Conservation (phyloP, 2,797 vertebrate species). For the Micrastur ruficollis region DNA sequence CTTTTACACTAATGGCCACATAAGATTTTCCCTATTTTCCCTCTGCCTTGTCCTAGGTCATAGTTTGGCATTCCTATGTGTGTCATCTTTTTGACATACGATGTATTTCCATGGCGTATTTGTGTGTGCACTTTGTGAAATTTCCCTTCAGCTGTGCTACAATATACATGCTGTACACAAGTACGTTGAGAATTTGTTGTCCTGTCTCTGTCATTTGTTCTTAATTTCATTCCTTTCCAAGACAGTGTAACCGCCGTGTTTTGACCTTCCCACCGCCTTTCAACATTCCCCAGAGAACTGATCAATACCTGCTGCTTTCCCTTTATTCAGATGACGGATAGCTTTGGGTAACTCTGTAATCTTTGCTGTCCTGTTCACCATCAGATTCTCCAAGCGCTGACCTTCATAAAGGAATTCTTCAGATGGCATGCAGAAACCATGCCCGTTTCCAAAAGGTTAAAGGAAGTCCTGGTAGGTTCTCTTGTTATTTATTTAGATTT, state of each 20-base stretch:
- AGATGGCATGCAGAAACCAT: not conserved
- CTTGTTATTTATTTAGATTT: not conserved
- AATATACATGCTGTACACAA: not conserved
- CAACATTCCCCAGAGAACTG: conserved; percentile 41
- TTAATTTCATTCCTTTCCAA: conserved; percentile 28
- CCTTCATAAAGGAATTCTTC: conserved; percentile 41
- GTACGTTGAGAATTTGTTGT: not conserved
- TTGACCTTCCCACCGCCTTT: conserved; percentile 62
- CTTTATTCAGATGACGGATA: conserved; percentile 73
- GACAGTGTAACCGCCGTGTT: not conserved
- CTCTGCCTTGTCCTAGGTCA: not conserved
- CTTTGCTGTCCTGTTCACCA: conserved; percentile 43
- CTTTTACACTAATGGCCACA: not conserved
- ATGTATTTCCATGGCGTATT: not conserved
- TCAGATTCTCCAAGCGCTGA: conserved; percentile 54
- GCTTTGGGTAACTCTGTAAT: conserved; percentile 61
- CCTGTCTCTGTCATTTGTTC: not conserved
- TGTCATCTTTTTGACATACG: not conserved
- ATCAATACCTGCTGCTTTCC: conserved; percentile 71
- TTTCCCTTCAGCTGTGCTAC: not conserved
- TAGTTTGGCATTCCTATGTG: not conserved
- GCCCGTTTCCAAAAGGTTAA: conserved; percentile 17
- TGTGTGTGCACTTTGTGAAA: not conserved
- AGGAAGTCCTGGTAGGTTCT: not conserved
- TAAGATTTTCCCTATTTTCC: not conserved